Evolutionary conservation across 1,140 invertebrate species (phyloP).

Genomic region (Drosophila ficusphila): DNA sequence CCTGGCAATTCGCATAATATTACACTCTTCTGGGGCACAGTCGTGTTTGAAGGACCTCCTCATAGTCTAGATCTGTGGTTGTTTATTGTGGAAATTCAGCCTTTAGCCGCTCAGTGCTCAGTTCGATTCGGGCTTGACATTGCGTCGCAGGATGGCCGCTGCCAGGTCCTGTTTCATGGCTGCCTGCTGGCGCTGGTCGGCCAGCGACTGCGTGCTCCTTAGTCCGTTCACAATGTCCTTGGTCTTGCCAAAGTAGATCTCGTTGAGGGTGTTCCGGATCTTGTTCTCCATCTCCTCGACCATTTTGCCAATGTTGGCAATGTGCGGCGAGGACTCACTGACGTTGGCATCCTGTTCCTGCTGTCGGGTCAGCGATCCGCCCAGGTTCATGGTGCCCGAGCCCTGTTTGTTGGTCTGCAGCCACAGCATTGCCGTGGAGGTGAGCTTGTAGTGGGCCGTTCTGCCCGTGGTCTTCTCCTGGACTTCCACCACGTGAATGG

Average conservation of each 20-base stretch:
- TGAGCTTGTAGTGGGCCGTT: slow-evolving; percentile 99
- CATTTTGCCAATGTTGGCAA: slow-evolving; percentile 98
- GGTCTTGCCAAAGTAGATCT: slow-evolving; percentile 99
- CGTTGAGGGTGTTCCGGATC: slow-evolving; percentile 98
- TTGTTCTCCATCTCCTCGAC: slow-evolving; percentile 99
- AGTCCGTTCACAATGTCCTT: slow-evolving; percentile 99
- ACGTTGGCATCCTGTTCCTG: slow-evolving; percentile 95
- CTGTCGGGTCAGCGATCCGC: slow-evolving; percentile 98
- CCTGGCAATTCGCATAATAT: slow-evolving; percentile 21
- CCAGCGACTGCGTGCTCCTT: slow-evolving; percentile 93
- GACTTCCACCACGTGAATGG: slow-evolving; percentile 99
- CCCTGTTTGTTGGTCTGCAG: slow-evolving; percentile 98
- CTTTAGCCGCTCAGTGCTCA: slow-evolving; percentile 43
- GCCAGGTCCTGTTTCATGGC: slow-evolving; percentile 94
- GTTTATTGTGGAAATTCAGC: slow-evolving; percentile 52
- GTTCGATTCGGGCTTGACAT: slow-evolving; percentile 83
- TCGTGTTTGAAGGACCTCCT: background rate
- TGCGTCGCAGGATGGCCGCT: slow-evolving; percentile 90
- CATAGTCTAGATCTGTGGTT: slow-evolving; percentile 11
- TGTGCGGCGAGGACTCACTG: slow-evolving; percentile 97
- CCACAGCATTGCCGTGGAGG: slow-evolving; percentile 99
- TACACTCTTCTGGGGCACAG: background rate
- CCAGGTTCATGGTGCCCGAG: slow-evolving; percentile 99
- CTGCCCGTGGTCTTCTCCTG: slow-evolving; percentile 97
- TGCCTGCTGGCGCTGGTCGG: slow-evolving; percentile 92